Percentiles rank a stretch among this genome's conserved stretches.
Conservation (phyloP, 2,888 invertebrate species). For the Ormyrus labotus region DNA sequence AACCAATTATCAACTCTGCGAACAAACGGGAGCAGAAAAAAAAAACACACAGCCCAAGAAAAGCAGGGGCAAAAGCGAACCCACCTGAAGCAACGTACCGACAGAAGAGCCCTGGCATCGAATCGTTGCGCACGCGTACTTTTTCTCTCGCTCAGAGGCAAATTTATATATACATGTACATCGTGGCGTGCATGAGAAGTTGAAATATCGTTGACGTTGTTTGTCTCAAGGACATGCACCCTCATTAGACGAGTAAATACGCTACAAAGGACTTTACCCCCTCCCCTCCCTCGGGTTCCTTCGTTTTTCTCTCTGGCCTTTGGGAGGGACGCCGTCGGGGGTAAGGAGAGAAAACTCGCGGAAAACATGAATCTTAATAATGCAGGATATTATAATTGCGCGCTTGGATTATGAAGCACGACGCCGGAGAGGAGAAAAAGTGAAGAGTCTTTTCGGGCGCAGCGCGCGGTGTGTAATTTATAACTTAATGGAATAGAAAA, state of each 20-base stretch:
- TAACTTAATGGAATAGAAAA: constrained; percentile 30
- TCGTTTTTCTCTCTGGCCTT: not conserved
- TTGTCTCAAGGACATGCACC: constrained; percentile 66
- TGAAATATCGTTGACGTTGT: constrained; percentile 66
- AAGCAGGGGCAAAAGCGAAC: not conserved
- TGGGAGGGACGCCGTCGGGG: constrained; percentile 1
- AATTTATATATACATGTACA: not conserved
- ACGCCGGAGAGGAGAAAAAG: not conserved
- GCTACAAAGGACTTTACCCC: constrained; percentile 64
- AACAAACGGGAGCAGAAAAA: not conserved
- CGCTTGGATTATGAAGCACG: not conserved
- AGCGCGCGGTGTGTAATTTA: constrained; percentile 13
- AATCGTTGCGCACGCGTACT: not conserved
- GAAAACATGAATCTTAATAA: constrained; percentile 60
- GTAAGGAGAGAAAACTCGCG: constrained; percentile 8
- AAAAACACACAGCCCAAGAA: not conserved
- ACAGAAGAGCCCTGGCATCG: not conserved
- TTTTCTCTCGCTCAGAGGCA: not conserved
- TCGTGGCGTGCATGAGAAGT: constrained; percentile 58
- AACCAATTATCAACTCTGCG: not conserved
- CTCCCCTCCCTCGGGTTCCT: constrained; percentile 3
- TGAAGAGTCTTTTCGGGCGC: not conserved
- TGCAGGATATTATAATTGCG: constrained; percentile 62
- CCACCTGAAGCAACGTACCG: not conserved
- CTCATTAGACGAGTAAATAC: constrained; percentile 69